phyloP scores from a whole-genome alignment of 1,140 invertebrate species.

The Pristionchus pacificus region DNA sequence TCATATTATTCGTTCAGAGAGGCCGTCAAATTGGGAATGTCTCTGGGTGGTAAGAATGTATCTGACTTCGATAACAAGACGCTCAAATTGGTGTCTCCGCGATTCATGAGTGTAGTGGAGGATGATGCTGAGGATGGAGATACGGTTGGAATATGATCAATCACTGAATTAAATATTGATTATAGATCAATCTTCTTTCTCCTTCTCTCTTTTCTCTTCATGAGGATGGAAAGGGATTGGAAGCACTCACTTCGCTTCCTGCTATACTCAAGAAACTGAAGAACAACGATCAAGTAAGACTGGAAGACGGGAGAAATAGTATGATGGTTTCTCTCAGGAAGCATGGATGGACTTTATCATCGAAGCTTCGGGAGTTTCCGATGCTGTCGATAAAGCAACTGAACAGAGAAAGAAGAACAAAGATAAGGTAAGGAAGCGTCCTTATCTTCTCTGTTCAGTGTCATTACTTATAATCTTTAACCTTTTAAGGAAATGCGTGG shows the following conservation, averaged over 20 bases:
- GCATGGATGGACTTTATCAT: constrained; percentile 40
- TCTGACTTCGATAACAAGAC: constrained; percentile 52
- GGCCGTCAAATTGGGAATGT: constrained; percentile 33
- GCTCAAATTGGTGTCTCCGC: constrained; percentile 47
- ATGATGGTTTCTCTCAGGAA: constrained; percentile 10
- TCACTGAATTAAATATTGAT: not conserved
- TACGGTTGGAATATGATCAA: constrained; percentile 17
- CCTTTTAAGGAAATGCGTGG: constrained; percentile 24
- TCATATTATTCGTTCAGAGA: constrained; percentile 6
- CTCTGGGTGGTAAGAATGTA: constrained; percentile 45
- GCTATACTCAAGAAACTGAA: constrained; percentile 36
- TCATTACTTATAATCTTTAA: not conserved
- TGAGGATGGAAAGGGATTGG: constrained; percentile 45
- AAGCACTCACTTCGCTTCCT: constrained; percentile 36
- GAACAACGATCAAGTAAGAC: constrained; percentile 14
- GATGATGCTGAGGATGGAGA: constrained; percentile 40
- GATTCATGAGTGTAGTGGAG: constrained; percentile 45
- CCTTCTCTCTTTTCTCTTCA: constrained; percentile 52
- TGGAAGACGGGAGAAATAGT: not conserved
- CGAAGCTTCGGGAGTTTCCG: constrained; percentile 30
- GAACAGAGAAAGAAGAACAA: constrained; percentile 19
- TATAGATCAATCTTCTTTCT: constrained; percentile 49
- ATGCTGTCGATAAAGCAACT: constrained; percentile 13
- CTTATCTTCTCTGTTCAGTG: not conserved
- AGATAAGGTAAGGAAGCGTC: constrained; percentile 25